Conservation (phyloP, 2,888 invertebrate species). For the Stenolophus ochropezus region DNA sequence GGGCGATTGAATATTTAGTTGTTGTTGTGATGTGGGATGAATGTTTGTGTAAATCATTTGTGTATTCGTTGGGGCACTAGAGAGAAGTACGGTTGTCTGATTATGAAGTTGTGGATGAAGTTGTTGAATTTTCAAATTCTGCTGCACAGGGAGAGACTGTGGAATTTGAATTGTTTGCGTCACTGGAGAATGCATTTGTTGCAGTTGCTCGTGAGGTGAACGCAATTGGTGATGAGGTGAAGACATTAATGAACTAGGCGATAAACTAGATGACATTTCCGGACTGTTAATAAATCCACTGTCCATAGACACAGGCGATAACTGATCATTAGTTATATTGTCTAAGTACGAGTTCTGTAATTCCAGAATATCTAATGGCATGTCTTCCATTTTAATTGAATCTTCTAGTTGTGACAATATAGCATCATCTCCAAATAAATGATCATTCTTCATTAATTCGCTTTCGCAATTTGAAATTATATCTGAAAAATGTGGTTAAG, state of each 20-base stretch:
- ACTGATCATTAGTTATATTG: slow-evolving; percentile 49
- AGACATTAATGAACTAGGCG: slow-evolving; percentile 63
- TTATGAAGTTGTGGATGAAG: slow-evolving; percentile 64
- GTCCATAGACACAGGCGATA: slow-evolving; percentile 50
- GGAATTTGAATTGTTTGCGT: slow-evolving; percentile 61
- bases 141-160: slow-evolving; percentile 63
- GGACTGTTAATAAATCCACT: slow-evolving; percentile 52
- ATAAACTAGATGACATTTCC: slow-evolving; percentile 53
- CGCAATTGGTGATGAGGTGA: slow-evolving; percentile 65
- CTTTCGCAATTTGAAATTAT: slow-evolving; percentile 81
- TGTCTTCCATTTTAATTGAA: slow-evolving; percentile 72
- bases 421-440: slow-evolving; percentile 75
- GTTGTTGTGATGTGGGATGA: slow-evolving; percentile 65
- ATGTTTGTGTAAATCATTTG: slow-evolving; percentile 69
- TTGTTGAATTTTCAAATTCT: slow-evolving; percentile 62
- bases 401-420: slow-evolving; percentile 71
- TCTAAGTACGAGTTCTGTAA: slow-evolving; percentile 64
- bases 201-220: slow-evolving; percentile 58
- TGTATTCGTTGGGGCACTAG: slow-evolving; percentile 65
- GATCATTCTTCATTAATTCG: slow-evolving; percentile 77
- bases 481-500: slow-evolving; percentile 72
- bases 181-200: slow-evolving; percentile 65
- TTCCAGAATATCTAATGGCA: slow-evolving; percentile 73
- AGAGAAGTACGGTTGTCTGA: slow-evolving; percentile 69
- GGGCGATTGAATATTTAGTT: slow-evolving; percentile 51